These are phyloP conservation scores for Mayetiola destructor DNA, from an alignment of 2,888 invertebrate species.

Conservation along the genomic window DNA sequence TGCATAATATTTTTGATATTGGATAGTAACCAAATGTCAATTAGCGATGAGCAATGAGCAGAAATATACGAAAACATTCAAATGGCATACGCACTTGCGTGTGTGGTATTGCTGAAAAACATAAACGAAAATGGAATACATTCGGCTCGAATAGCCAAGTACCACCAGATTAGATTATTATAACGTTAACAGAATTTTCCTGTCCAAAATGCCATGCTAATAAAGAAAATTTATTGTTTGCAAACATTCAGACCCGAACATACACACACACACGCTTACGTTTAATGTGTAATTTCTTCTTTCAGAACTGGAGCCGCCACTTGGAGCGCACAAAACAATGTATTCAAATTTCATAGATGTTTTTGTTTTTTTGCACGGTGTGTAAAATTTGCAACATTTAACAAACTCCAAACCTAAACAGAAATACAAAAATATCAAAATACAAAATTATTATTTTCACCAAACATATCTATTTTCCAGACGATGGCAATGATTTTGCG, in stretches of 20 bases:
- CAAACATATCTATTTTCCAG: no score
- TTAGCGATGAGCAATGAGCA: not conserved
- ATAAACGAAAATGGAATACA: not conserved
- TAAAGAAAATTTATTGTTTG: constrained; percentile 12
- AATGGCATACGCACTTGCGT: not conserved
- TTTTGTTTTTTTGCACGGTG: no score
- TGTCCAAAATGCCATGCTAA: constrained; percentile 10
- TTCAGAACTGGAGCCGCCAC: not conserved
- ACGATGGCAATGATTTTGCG: no score
- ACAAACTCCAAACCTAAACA: no score
- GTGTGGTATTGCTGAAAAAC: not conserved
- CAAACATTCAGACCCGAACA: no score
- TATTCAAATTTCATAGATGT: no score
- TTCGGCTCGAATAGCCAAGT: no score
- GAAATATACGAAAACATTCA: not conserved
- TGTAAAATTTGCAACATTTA: no score
- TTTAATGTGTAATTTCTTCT: constrained; percentile 1
- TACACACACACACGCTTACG: constrained; percentile 2
- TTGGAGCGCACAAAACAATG: not conserved
- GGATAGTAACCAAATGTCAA: no score
- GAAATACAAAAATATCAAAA: no score
- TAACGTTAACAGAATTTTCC: constrained; percentile 7
- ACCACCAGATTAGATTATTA: constrained; percentile 5
- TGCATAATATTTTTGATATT: no score
- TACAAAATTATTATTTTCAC: no score